phyloP scores from a whole-genome alignment of 1,140 invertebrate genomes.

The Neodiprion pinetum region DNA sequence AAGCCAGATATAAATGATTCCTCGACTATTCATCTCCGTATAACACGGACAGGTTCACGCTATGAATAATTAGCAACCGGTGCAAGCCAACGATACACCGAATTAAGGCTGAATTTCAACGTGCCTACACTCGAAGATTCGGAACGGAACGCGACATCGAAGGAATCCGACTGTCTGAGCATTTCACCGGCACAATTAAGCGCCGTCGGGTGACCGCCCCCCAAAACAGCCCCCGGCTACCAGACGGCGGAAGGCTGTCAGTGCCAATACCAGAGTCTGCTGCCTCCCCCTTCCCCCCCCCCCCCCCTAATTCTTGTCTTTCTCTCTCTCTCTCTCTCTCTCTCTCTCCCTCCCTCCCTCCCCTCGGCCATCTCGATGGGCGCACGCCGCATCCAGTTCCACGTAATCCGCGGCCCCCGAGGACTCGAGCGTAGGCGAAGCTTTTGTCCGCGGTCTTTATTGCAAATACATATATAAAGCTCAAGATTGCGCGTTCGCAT shows the following conservation, averaged over 20 bases:
- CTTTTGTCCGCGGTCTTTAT: slow-evolving; percentile 13
- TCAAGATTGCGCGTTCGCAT: too few relatives aligned
- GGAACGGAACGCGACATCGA: slow-evolving; percentile 33
- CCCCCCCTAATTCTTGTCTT: not conserved
- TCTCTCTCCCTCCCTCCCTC: not conserved
- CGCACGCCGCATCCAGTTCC: not conserved
- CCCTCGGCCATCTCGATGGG: not conserved
- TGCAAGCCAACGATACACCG: too few relatives aligned
- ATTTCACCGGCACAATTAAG: slow-evolving; percentile 51
- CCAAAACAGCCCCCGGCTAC: slow-evolving; percentile 16
- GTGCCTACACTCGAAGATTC: too few relatives aligned
- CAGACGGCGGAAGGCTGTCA: slow-evolving; percentile 3
- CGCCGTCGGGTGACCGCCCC: slow-evolving; percentile 35
- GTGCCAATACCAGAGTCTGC: slow-evolving; percentile 20
- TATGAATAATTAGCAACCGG: too few relatives aligned
- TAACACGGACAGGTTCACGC: too few relatives aligned
- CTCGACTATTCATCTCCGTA: too few relatives aligned
- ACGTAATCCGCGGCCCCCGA: not conserved
- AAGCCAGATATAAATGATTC: too few relatives aligned
- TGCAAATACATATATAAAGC: slow-evolving; percentile 6
- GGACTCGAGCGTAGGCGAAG: not conserved
- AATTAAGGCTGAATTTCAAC: too few relatives aligned
- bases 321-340: slow-evolving; percentile 23
- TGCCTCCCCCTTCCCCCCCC: not conserved
- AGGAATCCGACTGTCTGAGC: slow-evolving; percentile 50